These are phyloP conservation scores for Spheniscus humboldti DNA, from an alignment of 2,797 vertebrate species.

Conservation along the genomic window DNA sequence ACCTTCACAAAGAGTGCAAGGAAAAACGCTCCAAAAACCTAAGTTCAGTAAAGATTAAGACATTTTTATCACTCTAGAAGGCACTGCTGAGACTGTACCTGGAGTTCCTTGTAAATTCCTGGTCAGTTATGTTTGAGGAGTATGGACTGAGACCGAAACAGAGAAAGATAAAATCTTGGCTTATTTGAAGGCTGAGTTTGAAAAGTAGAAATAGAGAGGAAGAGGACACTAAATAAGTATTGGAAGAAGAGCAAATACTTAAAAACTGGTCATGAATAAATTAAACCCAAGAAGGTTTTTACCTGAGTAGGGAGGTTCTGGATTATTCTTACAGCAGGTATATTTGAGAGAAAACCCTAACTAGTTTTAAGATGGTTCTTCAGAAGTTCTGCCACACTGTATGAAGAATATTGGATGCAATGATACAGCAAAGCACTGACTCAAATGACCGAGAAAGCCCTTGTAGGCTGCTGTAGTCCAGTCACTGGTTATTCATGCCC, in stretches of 20 bases:
- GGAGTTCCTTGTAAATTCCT: not conserved
- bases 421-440: not conserved
- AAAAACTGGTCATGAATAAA: not conserved
- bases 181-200: not conserved
- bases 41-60: not conserved
- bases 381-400: not conserved
- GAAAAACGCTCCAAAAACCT: not conserved
- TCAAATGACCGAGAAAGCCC: not conserved
- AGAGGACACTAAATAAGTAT: not conserved
- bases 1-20: not conserved
- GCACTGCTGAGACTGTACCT: not conserved
- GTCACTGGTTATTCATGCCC: not conserved
- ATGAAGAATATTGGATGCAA: not conserved
- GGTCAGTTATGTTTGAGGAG: not conserved
- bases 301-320: not conserved
- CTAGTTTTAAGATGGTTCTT: not conserved
- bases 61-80: not conserved
- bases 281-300: not conserved
- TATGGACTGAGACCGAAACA: not conserved
- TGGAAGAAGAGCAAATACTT: not conserved
- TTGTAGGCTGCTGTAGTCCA: not conserved
- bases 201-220: not conserved
- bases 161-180: not conserved
- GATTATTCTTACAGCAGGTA: not conserved
- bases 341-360: not conserved